A percentile compares a stretch with the other conserved stretches of the same genome.
phyloP scores from a whole-genome alignment of 2,888 invertebrate species.

The Megaustenia siamemsis region DNA sequence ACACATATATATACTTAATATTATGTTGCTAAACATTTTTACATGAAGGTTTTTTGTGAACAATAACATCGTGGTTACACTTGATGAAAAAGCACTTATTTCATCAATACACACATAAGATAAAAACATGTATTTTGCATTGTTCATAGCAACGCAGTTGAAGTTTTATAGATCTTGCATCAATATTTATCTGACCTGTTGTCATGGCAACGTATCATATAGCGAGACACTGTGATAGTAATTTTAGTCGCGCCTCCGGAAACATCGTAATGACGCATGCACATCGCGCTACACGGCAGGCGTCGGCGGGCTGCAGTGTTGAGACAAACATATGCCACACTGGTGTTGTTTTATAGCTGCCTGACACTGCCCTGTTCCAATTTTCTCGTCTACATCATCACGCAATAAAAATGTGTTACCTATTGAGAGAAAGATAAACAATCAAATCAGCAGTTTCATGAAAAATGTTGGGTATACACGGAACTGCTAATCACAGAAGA shows the following conservation, averaged over 20 bases:
- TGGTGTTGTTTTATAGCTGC: no score
- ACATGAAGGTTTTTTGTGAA: neutral
- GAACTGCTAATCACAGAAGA: no score
- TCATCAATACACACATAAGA: neutral
- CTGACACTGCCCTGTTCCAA: no score
- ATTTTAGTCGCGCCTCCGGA: neutral
- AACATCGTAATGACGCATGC: neutral
- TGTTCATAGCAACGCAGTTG: neutral
- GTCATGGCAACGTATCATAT: constrained; percentile 29
- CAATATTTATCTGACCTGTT: constrained; percentile 17
- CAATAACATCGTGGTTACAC: neutral
- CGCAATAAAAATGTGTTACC: no score
- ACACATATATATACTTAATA: neutral
- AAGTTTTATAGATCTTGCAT: constrained; percentile 23
- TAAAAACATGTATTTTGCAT: neutral
- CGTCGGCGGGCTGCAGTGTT: neutral
- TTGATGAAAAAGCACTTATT: neutral
- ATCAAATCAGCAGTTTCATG: no score
- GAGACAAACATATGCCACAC: neutral
- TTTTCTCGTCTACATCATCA: no score
- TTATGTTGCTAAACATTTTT: neutral
- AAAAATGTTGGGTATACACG: no score
- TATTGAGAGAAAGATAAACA: no score
- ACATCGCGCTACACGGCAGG: neutral
- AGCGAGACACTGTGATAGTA: neutral